Evolutionary conservation across 2,888 invertebrate genomes (phyloP), one percentile per base, ranked within the genome.

Genomic region (Anaspis maculata): DNA sequence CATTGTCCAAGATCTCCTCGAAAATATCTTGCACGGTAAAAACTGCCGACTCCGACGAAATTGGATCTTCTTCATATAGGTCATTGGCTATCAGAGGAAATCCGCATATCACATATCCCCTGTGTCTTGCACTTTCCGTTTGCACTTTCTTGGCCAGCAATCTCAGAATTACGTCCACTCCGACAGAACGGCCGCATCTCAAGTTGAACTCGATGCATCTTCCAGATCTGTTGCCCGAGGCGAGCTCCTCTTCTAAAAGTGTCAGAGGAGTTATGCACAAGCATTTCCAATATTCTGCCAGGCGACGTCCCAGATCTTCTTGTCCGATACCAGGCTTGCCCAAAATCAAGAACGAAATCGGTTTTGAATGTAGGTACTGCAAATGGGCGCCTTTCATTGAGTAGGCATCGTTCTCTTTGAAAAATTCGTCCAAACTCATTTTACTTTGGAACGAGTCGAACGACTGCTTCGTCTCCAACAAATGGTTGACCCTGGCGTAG

Each of bases 31-130:
- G 51, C 2, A 57, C 64, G 3, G 53, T 61, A 44, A 64, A 64
- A 23, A 66, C 48, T 1, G 63, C 64, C 1, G 62, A 60, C 44
- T 64, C 59, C 0, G 64, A 58, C 1, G 62, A 61, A 9, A 62
- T 48, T 0, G 62, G 62, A 34, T 65, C 61, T 35, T 66, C 64
- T 27, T 53, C 52, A 33, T 62, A 57, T 4, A 62, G 38, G 32
- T 59, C 51, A 28, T 70, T 68, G 2, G 71, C 67, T n/a, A 79
- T 66, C 21, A 81, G 54, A 12, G 82, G 82, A 39, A 81, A 61
- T 4, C 78, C 80, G 35, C 76, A 74, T 42, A 81, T 57, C 2
- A 82, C 69, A 65, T 75, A 80, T 5, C 81, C 82, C 51, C 75
- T 64, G 49, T 79, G 74, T 46, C 62, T 55, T 10, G 74, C 66